phyloP scores from a whole-genome alignment of 2,797 vertebrate genomes.

The Thaleichthys pacificus region DNA sequence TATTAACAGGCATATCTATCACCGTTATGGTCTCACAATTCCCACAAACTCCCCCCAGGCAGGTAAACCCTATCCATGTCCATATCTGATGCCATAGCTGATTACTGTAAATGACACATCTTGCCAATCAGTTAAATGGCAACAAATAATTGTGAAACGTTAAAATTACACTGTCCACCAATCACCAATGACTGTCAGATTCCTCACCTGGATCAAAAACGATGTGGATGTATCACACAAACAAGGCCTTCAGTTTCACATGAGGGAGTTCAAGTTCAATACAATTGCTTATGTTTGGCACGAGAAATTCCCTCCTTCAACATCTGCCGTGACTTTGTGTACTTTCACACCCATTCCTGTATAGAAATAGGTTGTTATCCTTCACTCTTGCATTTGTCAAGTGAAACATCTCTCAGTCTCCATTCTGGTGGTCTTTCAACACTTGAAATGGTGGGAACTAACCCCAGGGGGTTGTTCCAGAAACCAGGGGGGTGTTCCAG shows the following conservation, averaged over 20 bases:
- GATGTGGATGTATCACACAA: too few relatives aligned
- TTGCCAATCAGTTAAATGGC: conserved; percentile 19
- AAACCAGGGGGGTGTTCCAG: too few relatives aligned
- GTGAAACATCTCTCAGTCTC: too few relatives aligned
- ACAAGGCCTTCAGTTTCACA: background rate
- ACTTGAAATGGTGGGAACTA: background rate
- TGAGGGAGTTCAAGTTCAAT: background rate
- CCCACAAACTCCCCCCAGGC: conserved; percentile 1
- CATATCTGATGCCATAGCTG: too few relatives aligned
- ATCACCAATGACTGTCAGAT: background rate
- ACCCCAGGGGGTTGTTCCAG: too few relatives aligned
- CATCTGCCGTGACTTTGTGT: background rate
- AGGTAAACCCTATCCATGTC: background rate
- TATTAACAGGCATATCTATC: conserved; percentile 27
- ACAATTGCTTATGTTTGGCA: background rate
- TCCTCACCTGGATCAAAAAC: too few relatives aligned
- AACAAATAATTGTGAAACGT: conserved; percentile 7
- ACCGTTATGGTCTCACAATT: conserved; percentile 34
- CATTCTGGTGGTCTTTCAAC: too few relatives aligned
- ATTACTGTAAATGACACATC: conserved; percentile 8
- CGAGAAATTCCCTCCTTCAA: background rate
- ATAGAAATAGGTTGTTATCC: background rate
- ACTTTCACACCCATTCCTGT: background rate
- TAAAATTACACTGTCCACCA: background rate
- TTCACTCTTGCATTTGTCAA: too few relatives aligned